Evolutionary conservation across 2,113 vertebrate genomes (phyloP).

Genomic region (Oreochromis niloticus): DNA sequence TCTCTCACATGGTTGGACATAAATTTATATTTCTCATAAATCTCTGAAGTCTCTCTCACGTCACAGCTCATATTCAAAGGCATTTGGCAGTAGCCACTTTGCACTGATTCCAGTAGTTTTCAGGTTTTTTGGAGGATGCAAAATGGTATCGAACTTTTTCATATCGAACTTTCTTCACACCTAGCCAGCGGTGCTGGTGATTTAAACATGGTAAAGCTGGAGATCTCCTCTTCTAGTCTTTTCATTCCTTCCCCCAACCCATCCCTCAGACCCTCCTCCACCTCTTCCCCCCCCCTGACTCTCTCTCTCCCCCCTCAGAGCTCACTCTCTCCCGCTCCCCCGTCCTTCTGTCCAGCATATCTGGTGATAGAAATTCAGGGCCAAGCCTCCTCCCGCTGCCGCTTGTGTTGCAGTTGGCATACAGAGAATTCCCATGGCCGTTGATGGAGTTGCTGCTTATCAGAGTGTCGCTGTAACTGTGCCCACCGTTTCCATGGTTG

Average conservation of each 20-base stretch:
- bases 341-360: constrained; percentile 57
- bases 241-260: constrained; percentile 33
- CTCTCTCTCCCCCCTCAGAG: constrained; percentile 9
- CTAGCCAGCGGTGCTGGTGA: constrained; percentile 76
- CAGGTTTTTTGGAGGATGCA: constrained; percentile 5
- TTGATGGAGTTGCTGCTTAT: constrained; percentile 51
- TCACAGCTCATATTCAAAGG: constrained; percentile 22
- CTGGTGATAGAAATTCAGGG: constrained; percentile 41
- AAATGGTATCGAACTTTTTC: constrained; percentile 77
- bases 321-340: constrained; percentile 34
- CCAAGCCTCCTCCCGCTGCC: constrained; percentile 39
- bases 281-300: neutral
- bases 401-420: constrained; percentile 53
- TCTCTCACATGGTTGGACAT: neutral
- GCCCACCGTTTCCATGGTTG: constrained; percentile 74
- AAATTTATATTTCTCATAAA: neutral
- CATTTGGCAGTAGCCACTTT: constrained; percentile 23
- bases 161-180: constrained; percentile 87
- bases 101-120: neutral
- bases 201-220: constrained; percentile 60
- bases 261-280: constrained; percentile 53
- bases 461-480: constrained; percentile 23
- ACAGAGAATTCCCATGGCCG: constrained; percentile 27
- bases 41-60: constrained; percentile 12
- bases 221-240: constrained; percentile 61